phyloP scores from a whole-genome alignment of 2,113 vertebrate genomes.

The Lophius piscatorius region DNA sequence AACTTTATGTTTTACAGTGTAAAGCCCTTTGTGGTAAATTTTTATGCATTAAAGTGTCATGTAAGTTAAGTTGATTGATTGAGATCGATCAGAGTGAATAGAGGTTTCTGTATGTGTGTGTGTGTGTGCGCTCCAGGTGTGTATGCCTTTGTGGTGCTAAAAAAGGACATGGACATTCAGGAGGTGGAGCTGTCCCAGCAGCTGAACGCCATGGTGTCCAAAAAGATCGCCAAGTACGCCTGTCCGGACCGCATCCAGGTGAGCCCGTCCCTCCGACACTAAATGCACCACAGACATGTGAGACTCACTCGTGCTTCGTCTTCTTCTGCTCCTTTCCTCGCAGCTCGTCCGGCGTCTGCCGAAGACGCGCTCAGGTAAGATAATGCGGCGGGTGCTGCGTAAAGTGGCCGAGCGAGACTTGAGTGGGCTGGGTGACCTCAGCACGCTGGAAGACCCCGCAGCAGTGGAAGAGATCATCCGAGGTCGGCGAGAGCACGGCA shows the following conservation, averaged over 20 bases:
- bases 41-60: too few relatives aligned
- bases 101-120: too few relatives aligned
- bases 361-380: slow-evolving; percentile 85
- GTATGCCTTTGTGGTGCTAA: slow-evolving; percentile 81
- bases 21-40: too few relatives aligned
- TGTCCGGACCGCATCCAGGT: slow-evolving; percentile 83
- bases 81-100: too few relatives aligned
- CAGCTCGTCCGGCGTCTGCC: slow-evolving; percentile 74
- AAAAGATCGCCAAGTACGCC: slow-evolving; percentile 82
- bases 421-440: slow-evolving; percentile 79
- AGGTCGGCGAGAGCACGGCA: slow-evolving; percentile 53
- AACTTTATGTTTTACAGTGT: too few relatives aligned
- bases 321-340: not conserved
- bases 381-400: slow-evolving; percentile 81
- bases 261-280: not conserved
- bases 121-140: slow-evolving; percentile 58
- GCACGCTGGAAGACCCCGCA: slow-evolving; percentile 79
- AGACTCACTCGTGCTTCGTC: not conserved
- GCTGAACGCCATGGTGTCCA: slow-evolving; percentile 72
- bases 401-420: slow-evolving; percentile 80
- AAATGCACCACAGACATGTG: not conserved
- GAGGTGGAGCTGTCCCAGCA: slow-evolving; percentile 61
- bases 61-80: too few relatives aligned
- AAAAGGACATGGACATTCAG: slow-evolving; percentile 54
- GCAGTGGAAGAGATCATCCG: slow-evolving; percentile 78